These are phyloP conservation scores for Poeciliopsis infans DNA, from an alignment of 2,797 vertebrate genomes.

Conservation along the genomic window DNA sequence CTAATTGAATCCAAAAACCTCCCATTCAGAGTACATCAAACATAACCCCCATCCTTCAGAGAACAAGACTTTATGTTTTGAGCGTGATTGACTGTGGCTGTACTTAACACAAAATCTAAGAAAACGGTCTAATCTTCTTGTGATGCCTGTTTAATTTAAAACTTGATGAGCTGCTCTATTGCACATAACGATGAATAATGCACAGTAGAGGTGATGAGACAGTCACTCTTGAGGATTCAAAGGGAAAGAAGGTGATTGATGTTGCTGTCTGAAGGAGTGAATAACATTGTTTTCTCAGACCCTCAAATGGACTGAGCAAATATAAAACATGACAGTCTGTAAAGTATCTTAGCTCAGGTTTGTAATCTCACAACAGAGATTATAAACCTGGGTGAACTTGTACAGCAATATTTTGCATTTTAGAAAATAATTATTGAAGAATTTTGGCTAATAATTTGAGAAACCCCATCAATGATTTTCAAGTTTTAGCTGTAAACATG, in stretches of 20 bases:
- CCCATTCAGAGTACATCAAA: constrained; percentile 59
- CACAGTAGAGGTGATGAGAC: constrained; percentile 32
- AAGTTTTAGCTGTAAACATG: neutral
- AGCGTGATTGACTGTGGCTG: constrained; percentile 13
- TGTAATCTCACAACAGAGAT: no score
- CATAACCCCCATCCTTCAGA: constrained; percentile 15
- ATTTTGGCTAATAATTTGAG: neutral
- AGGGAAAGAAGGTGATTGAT: constrained; percentile 47
- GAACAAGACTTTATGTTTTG: constrained; percentile 17
- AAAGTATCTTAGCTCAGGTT: neutral
- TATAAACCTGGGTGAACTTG: neutral
- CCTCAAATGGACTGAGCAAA: constrained; percentile 19
- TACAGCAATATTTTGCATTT: neutral
- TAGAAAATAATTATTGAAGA: neutral
- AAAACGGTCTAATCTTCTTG: constrained; percentile 18
- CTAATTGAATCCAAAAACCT: constrained; percentile 63
- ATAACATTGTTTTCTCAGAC: constrained; percentile 36
- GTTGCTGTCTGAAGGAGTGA: constrained; percentile 21
- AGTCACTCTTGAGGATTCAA: constrained; percentile 50
- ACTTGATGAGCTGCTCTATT: constrained; percentile 23
- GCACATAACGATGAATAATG: constrained; percentile 23
- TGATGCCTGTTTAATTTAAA: constrained; percentile 33
- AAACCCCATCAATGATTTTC: neutral
- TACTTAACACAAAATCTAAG: constrained; percentile 19
- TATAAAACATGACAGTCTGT: constrained; percentile 13